phyloP scores from a whole-genome alignment of 2,797 vertebrate genomes.

The Notolabrus celidotus region DNA sequence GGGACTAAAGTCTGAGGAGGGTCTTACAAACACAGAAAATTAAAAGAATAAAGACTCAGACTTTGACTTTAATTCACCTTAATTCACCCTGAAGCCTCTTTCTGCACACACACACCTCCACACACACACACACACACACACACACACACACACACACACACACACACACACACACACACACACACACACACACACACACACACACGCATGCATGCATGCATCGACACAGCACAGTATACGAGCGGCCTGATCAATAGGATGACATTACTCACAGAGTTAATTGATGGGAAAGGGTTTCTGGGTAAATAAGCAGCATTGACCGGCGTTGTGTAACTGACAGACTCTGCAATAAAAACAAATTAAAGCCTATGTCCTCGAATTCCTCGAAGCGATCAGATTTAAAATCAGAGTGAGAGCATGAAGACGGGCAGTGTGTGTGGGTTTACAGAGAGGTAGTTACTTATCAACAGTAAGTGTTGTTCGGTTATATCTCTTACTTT shows the following conservation, averaged over 20 bases:
- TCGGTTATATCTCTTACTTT: too few species aligned
- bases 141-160: not conserved
- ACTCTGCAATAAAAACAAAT: slow-evolving; percentile 19
- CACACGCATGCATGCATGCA: not conserved
- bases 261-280: slow-evolving; percentile 30
- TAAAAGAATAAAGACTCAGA: not conserved
- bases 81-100: not conserved
- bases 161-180: not conserved
- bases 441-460: too few species aligned
- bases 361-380: slow-evolving; percentile 8
- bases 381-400: not conserved
- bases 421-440: too few species aligned
- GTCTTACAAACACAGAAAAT: not conserved
- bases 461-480: too few species aligned
- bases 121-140: not conserved
- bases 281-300: slow-evolving; percentile 17
- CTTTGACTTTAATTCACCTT: not conserved
- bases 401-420: too few species aligned
- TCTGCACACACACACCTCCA: not conserved
- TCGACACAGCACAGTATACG: slow-evolving; percentile 4
- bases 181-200: not conserved
- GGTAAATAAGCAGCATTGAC: slow-evolving; percentile 39
- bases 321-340: slow-evolving; percentile 3
- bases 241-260: slow-evolving; percentile 39
- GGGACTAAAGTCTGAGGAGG: not conserved